phyloP scores from a whole-genome alignment of 2,113 vertebrate species.

The Alethe diademata region DNA sequence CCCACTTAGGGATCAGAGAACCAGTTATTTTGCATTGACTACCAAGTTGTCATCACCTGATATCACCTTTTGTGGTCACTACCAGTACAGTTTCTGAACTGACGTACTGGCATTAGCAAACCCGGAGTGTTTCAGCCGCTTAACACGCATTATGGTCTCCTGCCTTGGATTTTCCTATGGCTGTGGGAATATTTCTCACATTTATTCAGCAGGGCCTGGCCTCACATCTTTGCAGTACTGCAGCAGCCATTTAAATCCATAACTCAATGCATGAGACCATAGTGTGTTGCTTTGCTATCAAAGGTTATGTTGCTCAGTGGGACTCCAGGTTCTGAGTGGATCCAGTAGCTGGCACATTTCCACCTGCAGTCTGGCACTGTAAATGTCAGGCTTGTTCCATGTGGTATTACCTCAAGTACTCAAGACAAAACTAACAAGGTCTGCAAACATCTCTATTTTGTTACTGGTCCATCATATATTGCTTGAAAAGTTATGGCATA shows the following conservation, averaged over 20 bases:
- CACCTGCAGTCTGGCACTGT: background rate
- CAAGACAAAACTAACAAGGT: background rate
- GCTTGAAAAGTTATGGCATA: background rate
- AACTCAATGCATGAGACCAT: background rate
- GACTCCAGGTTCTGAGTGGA: background rate
- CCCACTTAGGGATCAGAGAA: background rate
- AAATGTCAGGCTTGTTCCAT: background rate
- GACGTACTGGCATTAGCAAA: background rate
- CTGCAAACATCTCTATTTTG: background rate
- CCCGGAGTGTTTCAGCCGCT: background rate
- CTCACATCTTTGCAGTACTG: background rate
- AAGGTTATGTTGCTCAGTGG: background rate
- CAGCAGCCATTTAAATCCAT: background rate
- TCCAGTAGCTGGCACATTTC: background rate
- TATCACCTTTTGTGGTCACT: background rate
- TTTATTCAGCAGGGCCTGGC: background rate
- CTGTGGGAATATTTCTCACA: background rate
- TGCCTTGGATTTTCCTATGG: background rate
- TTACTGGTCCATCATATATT: background rate
- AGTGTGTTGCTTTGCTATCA: background rate
- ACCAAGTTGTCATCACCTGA: background rate
- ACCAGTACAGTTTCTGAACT: background rate
- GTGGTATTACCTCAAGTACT: background rate
- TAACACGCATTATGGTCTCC: background rate
- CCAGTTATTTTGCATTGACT: background rate